phyloP scores from a whole-genome alignment of 2,797 vertebrate genomes.

The Scolopax rusticola region DNA sequence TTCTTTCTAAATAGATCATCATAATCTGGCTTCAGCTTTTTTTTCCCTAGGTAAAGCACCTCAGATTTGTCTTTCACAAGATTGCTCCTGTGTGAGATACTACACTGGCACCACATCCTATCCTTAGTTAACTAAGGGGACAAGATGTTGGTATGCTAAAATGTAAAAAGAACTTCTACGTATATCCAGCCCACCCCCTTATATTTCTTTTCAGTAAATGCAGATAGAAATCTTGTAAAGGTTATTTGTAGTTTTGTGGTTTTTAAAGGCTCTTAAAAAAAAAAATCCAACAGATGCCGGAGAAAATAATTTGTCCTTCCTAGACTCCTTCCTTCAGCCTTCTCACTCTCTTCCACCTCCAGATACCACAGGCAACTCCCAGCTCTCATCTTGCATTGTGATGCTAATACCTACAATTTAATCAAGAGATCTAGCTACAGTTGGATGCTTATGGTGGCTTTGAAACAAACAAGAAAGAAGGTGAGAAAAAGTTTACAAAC shows the following conservation, averaged over 20 bases:
- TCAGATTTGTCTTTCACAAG: background rate
- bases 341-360: background rate
- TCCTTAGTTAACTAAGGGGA: background rate
- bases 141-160: background rate
- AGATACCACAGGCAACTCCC: background rate
- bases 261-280: background rate
- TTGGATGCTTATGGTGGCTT: background rate
- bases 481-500: too few species aligned
- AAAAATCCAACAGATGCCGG: background rate
- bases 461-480: background rate
- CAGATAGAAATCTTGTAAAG: background rate
- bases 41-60: background rate
- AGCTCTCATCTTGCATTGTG: background rate
- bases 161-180: background rate
- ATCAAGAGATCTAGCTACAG: background rate
- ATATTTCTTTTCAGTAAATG: background rate
- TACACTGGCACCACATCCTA: background rate
- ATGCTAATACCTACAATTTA: background rate
- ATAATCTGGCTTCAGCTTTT: background rate
- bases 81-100: background rate
- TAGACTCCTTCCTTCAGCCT: background rate
- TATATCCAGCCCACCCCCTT: background rate
- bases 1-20: background rate
- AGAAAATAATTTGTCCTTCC: background rate
- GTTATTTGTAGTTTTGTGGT: background rate